A percentile compares a stretch with the other conserved stretches of the same genome.
Conservation (phyloP, 2,888 invertebrate genomes). For the Caenorhabditis sp. region DNA sequence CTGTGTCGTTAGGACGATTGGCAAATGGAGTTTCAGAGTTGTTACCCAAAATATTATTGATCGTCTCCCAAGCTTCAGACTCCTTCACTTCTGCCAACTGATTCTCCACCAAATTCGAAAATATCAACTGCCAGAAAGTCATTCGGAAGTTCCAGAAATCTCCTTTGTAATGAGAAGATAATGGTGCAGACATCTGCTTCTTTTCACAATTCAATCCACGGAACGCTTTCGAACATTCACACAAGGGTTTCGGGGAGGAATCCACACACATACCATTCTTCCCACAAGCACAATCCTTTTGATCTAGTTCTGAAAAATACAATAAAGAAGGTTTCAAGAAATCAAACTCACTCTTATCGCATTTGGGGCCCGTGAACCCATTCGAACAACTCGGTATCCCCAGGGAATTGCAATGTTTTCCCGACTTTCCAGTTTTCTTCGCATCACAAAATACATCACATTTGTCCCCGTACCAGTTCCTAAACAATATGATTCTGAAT, state of each 20-base stretch:
- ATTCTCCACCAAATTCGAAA: conserved; percentile 50
- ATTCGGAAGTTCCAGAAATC: conserved; percentile 53
- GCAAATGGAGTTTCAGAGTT: conserved; percentile 37
- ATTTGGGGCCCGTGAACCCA: conserved; percentile 14
- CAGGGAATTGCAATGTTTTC: conserved; percentile 21
- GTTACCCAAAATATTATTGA: conserved; percentile 30
- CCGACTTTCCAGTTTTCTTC: background rate
- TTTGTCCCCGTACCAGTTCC: conserved; percentile 37
- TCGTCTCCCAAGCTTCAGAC: conserved; percentile 37
- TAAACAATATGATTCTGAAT: background rate
- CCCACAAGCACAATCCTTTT: conserved; percentile 16
- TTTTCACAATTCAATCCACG: conserved; percentile 29
- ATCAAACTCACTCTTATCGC: conserved; percentile 28
- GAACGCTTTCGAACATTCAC: conserved; percentile 27
- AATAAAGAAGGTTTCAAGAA: background rate
- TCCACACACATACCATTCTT: conserved; percentile 38
- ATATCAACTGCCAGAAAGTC: conserved; percentile 52
- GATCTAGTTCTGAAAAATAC: conserved; percentile 14
- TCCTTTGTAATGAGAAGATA: conserved; percentile 49
- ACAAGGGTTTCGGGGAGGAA: conserved; percentile 27
- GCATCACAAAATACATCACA: conserved; percentile 38
- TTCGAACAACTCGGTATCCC: conserved; percentile 25
- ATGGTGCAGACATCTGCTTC: conserved; percentile 16
- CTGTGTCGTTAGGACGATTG: conserved; percentile 34
- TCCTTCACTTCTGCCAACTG: conserved; percentile 32